Evolutionary conservation across 1,140 invertebrate genomes (phyloP).

Genomic region (Lordiphosa collinella): DNA sequence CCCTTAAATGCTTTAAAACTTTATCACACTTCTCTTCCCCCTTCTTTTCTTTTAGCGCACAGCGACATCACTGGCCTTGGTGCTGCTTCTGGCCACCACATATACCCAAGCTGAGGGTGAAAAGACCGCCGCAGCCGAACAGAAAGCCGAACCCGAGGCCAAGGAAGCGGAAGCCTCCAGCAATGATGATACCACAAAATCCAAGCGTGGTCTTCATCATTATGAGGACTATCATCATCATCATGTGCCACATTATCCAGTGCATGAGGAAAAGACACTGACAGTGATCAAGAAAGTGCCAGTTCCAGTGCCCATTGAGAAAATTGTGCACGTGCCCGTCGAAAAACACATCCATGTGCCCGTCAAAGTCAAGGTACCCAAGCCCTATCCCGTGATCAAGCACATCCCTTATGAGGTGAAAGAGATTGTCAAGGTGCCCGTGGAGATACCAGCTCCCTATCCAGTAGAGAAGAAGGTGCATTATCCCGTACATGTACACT

Average conservation of each 20-base stretch:
- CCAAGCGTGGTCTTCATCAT: constrained; percentile 84
- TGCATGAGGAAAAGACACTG: constrained; percentile 85
- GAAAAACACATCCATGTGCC: constrained; percentile 82
- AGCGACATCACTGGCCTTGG: constrained; percentile 80
- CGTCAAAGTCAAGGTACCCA: constrained; percentile 82
- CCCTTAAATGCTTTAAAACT: background rate
- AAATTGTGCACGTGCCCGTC: constrained; percentile 82
- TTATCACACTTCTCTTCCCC: background rate
- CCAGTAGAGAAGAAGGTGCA: constrained; percentile 84
- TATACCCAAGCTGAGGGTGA: constrained; percentile 75
- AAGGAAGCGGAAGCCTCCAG: constrained; percentile 79
- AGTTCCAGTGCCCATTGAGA: constrained; percentile 83
- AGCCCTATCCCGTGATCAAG: constrained; percentile 83
- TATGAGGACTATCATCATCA: constrained; percentile 80
- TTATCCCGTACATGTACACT: constrained; percentile 83
- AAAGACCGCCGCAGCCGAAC: constrained; percentile 80
- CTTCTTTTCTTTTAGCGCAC: constrained; percentile 63
- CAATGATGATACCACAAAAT: constrained; percentile 82
- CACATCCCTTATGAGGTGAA: constrained; percentile 84
- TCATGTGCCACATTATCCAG: constrained; percentile 64
- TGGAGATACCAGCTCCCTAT: constrained; percentile 83
- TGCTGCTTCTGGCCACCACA: constrained; percentile 79
- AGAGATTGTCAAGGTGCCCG: constrained; percentile 83
- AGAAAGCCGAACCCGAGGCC: constrained; percentile 75
- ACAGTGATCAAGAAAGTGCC: constrained; percentile 87